Base-by-base conservation (phyloP, 2,888 invertebrate species). In the Nesidiocoris tenuis region DNA sequence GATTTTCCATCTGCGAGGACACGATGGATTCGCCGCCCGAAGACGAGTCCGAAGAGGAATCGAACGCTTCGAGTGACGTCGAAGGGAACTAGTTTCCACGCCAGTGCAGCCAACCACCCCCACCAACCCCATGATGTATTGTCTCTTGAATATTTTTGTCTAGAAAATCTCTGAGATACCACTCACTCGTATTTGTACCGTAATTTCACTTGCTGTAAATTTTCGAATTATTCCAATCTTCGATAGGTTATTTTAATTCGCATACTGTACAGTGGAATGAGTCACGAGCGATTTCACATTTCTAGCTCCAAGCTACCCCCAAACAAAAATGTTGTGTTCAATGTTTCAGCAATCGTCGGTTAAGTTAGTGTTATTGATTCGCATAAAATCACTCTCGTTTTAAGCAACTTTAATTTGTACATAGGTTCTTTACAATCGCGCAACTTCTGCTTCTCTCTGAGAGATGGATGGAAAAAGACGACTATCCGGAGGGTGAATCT, bases 31-130 rank as follows among this genome's bases (percentile, higher is more conserved):
- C 77, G 1, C 61, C 75, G 7, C 63, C 75, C 0, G 77, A 79
- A 7, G 78, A 79, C 39, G 78, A 77, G 54, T 77, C 78, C 21
- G 80, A 80, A 59, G 80, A 80, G 1, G 80, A 80, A 63, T 80
- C 79, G 63, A 79, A 79, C 74, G 74, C 77, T 72, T 79, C 79
- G 23, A 79, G 79, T 55, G 80, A 80, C 59, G 71, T 79, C n/a
- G 80, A 80, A 39, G 74, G 54, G 7, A 76, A 76, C 39, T 76
- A 72, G 63, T 61, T 61, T 39, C 5, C 16, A 3, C 39, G 12
- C 12, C 3, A 39, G 12, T 12, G 5, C 39, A 12, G 39, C 39
- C 39, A 39, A 12, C 39, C 3, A 39, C 39, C 3, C 12, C 39
- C 39, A 39, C 39, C 39, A 39, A 7, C 5, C 12, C 12, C 12